Percentiles rank a stretch among this genome's conserved stretches.
Evolutionary conservation across 2,797 vertebrate species (phyloP).

Genomic region (Eupleurogrammus muticus): DNA sequence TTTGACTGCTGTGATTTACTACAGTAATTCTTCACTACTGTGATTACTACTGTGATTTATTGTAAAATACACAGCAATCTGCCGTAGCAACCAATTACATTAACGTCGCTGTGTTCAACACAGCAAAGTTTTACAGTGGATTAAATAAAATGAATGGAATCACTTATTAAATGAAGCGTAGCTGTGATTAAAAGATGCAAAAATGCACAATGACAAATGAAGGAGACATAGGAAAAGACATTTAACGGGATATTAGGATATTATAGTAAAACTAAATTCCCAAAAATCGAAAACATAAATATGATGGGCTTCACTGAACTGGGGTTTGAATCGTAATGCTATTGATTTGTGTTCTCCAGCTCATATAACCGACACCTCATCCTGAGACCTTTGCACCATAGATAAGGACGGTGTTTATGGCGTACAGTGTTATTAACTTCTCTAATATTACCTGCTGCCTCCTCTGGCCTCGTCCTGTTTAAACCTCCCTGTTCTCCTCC

Average conservation of each 20-base stretch:
- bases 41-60: too few relatives aligned
- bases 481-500: constrained; percentile 28
- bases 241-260: not conserved
- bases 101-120: too few relatives aligned
- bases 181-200: not conserved
- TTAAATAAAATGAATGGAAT: too few relatives aligned
- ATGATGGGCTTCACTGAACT: not conserved
- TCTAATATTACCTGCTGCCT: constrained; percentile 10
- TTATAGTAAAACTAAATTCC: not conserved
- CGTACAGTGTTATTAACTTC: constrained; percentile 1
- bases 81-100: too few relatives aligned
- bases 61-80: too few relatives aligned
- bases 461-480: constrained; percentile 11
- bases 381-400: not conserved
- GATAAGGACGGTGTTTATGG: constrained; percentile 11
- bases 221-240: not conserved
- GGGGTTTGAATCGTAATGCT: not conserved
- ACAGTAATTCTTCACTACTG: too few relatives aligned
- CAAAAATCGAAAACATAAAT: not conserved
- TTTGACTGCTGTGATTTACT: too few relatives aligned
- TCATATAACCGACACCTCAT: not conserved
- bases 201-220: not conserved
- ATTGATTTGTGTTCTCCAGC: not conserved
- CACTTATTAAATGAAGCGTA: too few relatives aligned
- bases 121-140: too few relatives aligned